Evolutionary conservation across 2,888 invertebrate species (phyloP), one percentile per base, ranked within the genome.

Genomic region (Dexiosoma caninum): DNA sequence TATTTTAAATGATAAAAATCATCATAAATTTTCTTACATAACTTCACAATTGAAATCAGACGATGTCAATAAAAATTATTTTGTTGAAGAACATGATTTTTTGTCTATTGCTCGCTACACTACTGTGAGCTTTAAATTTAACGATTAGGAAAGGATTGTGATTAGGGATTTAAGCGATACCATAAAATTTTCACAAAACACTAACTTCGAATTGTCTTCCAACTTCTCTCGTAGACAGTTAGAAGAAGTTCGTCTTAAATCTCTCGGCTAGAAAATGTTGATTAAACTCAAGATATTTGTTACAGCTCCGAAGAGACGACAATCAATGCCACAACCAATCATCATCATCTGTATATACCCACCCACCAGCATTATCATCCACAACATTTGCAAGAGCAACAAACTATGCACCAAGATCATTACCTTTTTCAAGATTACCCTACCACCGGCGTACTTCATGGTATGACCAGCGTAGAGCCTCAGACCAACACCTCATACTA

Each of bases 301-400:
- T 87, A 83, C 86, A 89, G 89, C 84, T 89, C 89, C 85, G 89
- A 89, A 86, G 89, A 89, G 85, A 86, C 88, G 88, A 88, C 89
- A 89, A 89, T 89, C 89, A 88, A 86, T 85, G 85, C 86, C 81
- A 51, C 83, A 81, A 21, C 66, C 70, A 81, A 71, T 76, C 82
- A 83, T 55, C 82, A 84, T 35, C 74, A 82, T 49, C 37, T 46
- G 84, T 72, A 78, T 81, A 77, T 82, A 83, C 83, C 82, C 79
- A 84, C 82, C 85, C 86, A 85, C 79, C 86, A 86, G 84, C 86
- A 71, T 30, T 70, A 71, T 57, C 82, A 76, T 49, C 51, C 62
- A 23, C 77, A 66, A 16, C 81, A 81, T 40, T 66, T 82, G 37
- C 78, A 81, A 9, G 74, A 80, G n/a, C 78, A 59, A 53, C 84